Percentiles rank a stretch among this genome's conserved stretches.
Evolutionary conservation across 2,113 vertebrate genomes (phyloP).

Genomic region (Alectura lathami): DNA sequence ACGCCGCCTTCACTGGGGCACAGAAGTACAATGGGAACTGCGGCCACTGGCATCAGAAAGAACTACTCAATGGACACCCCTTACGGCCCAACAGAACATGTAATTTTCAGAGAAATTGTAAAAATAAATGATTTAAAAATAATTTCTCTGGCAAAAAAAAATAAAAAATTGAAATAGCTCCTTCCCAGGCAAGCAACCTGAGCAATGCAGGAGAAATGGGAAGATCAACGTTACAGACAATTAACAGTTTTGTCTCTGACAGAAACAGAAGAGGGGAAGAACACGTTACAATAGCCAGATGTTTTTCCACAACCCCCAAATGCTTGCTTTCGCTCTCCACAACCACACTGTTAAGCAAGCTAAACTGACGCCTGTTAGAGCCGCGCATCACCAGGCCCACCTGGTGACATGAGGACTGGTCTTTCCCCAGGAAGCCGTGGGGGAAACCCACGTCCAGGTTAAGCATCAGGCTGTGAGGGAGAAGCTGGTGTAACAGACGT

Average conservation of each 20-base stretch:
- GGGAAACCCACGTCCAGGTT: neutral
- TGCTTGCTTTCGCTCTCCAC: neutral
- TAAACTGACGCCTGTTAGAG: neutral
- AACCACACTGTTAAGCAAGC: neutral
- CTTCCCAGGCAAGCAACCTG: neutral
- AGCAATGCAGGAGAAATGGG: neutral
- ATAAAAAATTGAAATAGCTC: neutral
- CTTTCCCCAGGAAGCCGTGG: neutral
- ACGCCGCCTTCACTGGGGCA: neutral
- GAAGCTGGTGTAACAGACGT: neutral
- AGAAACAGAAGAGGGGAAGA: neutral
- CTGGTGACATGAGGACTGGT: neutral
- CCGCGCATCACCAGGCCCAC: neutral
- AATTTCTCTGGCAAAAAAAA: neutral
- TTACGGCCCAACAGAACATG: neutral
- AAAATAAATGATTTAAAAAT: neutral
- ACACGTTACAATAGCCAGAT: rapidly evolving
- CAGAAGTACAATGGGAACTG: neutral
- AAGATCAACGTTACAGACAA: neutral
- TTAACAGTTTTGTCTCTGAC: neutral
- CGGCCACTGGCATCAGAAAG: neutral
- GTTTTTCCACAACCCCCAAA: neutral
- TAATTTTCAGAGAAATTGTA: neutral
- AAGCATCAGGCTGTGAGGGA: neutral
- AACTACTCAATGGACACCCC: neutral